Evolutionary conservation across 2,113 vertebrate genomes (phyloP), one percentile per base, ranked within the genome.

Genomic region (Mobula birostris): DNA sequence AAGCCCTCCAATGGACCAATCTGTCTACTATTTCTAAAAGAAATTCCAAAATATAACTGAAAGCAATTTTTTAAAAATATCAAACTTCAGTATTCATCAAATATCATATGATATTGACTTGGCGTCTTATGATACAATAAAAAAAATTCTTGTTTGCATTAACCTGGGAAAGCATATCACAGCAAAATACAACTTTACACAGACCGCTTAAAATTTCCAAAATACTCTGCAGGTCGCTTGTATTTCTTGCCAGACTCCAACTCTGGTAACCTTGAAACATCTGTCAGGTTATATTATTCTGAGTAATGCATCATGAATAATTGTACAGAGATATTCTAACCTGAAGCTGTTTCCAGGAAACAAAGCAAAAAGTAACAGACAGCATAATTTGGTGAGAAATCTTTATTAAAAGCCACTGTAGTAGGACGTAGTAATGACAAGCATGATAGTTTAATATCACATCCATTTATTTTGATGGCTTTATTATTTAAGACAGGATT

Each of bases 401-500:
- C 95, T 96, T 96, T 97, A 96, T 97, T 96, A 96, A 97, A 97
- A 97, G 95, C 77, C 6, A 40, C 80, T 95, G 95, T 95, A 96
- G 96, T 63, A 94, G 95, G 95, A 96, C 96, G 96, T 95, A 96
- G 94, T 94, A 95, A 95, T 94, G 93, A 94, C 94, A 94, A 95
- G 94, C 95, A 95, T 96, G 95, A 96, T 96, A 95, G 96, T 96
- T 97, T 97, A 96, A 97, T 97, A 95, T 95, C 94, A 95, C 95
- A 94, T 96, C 94, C 0, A 12, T 94, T 96, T 96, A 96, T 96
- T 97, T 97, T 96, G 96, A 97, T 97, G 95, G 94, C 95, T 95
- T 96, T 96, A 96, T 97, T 97, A 97, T 96, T 95, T 97, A 96
- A 96, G 96, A 94, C 95, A 95, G 95, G 95, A 96, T 96, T 96